These are phyloP conservation scores for Calliopum simillimum DNA, from an alignment of 2,888 invertebrate genomes.

Conservation along the genomic window DNA sequence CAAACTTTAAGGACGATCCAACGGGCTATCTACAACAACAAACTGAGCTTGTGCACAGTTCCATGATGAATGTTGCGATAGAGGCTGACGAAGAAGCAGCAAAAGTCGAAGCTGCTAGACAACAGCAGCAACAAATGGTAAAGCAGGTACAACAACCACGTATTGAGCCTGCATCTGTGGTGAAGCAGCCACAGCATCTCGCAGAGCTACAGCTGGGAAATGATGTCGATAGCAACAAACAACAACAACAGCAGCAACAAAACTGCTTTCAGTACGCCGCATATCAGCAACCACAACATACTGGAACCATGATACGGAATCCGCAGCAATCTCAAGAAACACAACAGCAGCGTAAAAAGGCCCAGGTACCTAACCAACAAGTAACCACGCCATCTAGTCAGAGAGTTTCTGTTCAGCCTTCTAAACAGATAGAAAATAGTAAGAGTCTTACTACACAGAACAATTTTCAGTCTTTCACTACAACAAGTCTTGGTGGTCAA, in stretches of 20 bases:
- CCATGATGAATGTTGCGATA: constrained; percentile 72
- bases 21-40: constrained; percentile 92
- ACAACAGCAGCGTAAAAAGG: constrained; percentile 35
- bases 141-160: no score
- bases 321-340: constrained; percentile 35
- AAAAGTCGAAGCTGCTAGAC: no score
- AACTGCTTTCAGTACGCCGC: constrained; percentile 17
- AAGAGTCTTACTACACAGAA: constrained; percentile 13
- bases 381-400: constrained; percentile 46
- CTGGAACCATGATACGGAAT: constrained; percentile 35
- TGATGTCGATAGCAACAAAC: constrained; percentile 2
- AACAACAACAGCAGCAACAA: constrained; percentile 31
- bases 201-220: not conserved
- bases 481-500: constrained; percentile 54
- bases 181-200: not conserved
- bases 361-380: constrained; percentile 30
- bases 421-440: constrained; percentile 29
- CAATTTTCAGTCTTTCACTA: constrained; percentile 39
- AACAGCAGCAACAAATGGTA: not conserved
- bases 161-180: not conserved
- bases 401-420: constrained; percentile 11
- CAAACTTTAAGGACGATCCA: constrained; percentile 92
- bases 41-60: constrained; percentile 86
- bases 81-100: constrained; percentile 26
- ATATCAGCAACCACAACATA: constrained; percentile 36